A percentile compares a stretch with the other conserved stretches of the same genome.
Evolutionary conservation across 2,888 invertebrate species (phyloP).

Genomic region (Caenorhabditis sp.): DNA sequence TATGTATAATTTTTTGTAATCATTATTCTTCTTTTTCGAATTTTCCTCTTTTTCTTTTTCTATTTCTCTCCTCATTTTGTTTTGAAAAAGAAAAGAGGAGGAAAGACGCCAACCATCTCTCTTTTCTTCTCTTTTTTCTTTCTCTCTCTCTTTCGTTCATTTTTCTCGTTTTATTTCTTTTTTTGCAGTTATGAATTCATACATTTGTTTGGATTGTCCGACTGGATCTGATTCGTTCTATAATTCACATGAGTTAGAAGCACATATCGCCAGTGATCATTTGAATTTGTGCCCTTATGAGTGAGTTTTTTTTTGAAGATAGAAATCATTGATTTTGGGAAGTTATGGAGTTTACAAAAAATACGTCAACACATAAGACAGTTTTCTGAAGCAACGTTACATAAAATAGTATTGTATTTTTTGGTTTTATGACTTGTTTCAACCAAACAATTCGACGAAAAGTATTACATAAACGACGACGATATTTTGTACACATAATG

Average conservation of each 20-base stretch:
- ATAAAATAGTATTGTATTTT: too few relatives aligned
- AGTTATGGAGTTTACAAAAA: too few relatives aligned
- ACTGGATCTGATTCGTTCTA: slow-evolving; percentile 9
- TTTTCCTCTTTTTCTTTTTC: slow-evolving; percentile 5
- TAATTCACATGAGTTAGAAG: slow-evolving; percentile 30
- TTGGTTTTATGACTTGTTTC: too few relatives aligned
- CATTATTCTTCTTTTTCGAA: slow-evolving; percentile 14
- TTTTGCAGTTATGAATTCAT: slow-evolving; percentile 5
- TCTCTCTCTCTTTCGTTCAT: slow-evolving; percentile 4
- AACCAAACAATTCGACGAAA: too few relatives aligned
- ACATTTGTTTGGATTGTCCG: slow-evolving; percentile 18
- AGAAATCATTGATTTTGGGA: too few relatives aligned
- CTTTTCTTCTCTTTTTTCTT: slow-evolving; percentile 5
- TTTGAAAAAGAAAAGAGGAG: slow-evolving; percentile 15
- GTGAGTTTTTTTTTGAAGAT: too few relatives aligned
- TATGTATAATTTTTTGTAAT: too few relatives aligned
- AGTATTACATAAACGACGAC: too few relatives aligned
- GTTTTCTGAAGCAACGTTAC: too few relatives aligned
- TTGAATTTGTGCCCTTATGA: slow-evolving; percentile 44
- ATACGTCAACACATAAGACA: too few relatives aligned
- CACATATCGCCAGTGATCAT: slow-evolving; percentile 45
- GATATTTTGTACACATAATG: too few relatives aligned
- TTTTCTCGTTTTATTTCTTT: slow-evolving; percentile 8
- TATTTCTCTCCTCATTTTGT: neutral
- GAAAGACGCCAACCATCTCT: slow-evolving; percentile 15